Evolutionary conservation across 2,888 invertebrate species (phyloP).

Genomic region (Onchidella celtica): DNA sequence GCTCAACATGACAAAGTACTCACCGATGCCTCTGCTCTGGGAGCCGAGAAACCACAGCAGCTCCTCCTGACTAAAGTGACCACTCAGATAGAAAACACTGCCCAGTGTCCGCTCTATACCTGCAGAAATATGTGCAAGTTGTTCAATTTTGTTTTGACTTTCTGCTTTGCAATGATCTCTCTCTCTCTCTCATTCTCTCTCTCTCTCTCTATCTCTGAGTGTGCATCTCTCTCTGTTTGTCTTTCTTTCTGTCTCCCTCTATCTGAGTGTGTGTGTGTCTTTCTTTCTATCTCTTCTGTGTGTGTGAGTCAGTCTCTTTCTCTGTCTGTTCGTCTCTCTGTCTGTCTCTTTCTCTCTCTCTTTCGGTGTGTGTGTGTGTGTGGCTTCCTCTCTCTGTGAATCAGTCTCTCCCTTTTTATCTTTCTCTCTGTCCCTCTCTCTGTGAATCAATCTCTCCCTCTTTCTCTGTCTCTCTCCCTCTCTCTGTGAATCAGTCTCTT

Average conservation of each 20-base stretch:
- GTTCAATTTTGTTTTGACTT: neutral
- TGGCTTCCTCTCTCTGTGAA: too few relatives aligned
- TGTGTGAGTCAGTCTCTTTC: too few relatives aligned
- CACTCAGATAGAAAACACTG: conserved; percentile 68
- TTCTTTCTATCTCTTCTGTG: neutral
- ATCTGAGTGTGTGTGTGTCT: neutral
- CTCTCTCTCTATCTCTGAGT: neutral
- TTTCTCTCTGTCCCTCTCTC: too few relatives aligned
- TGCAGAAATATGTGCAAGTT: neutral
- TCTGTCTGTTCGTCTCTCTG: too few relatives aligned
- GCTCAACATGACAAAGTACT: neutral
- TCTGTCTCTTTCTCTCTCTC: neutral
- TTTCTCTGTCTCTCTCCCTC: too few relatives aligned
- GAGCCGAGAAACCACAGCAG: conserved; percentile 69
- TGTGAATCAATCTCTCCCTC: too few relatives aligned
- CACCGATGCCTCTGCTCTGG: conserved; percentile 69
- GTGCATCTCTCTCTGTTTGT: neutral
- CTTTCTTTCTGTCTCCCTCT: neutral
- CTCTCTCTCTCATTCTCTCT: neutral
- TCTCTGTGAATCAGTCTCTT: too few relatives aligned
- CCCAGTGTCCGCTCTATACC: conserved; percentile 69
- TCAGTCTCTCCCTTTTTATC: too few relatives aligned
- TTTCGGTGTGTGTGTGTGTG: too few relatives aligned
- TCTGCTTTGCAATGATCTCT: neutral
- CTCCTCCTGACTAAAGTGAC: conserved; percentile 69